These are phyloP conservation scores for Yponomeuta sedellus DNA, from an alignment of 2,888 invertebrate species.

Conservation along the genomic window DNA sequence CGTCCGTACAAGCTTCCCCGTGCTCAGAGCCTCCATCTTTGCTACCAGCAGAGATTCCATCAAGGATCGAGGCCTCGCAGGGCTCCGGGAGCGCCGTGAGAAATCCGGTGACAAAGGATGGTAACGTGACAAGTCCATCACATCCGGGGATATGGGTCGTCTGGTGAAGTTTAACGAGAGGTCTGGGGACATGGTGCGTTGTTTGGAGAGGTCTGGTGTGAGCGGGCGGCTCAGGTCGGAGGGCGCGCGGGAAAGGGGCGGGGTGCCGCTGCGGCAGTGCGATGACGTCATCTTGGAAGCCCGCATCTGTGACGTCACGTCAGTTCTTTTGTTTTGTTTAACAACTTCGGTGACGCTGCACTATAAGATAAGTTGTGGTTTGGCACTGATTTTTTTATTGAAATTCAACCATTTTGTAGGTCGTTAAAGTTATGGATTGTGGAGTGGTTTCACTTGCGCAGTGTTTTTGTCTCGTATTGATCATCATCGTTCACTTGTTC, in stretches of 20 bases:
- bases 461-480: neutral
- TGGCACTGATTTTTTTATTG: no score
- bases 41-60: constrained; percentile 89
- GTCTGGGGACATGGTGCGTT: constrained; percentile 60
- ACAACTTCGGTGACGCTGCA: neutral
- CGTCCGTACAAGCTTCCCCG: constrained; percentile 79
- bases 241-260: constrained; percentile 67
- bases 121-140: constrained; percentile 38
- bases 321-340: constrained; percentile 25
- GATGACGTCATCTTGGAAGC: constrained; percentile 73
- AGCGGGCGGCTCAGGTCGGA: constrained; percentile 49
- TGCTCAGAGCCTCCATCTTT: constrained; percentile 85
- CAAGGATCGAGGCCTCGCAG: constrained; percentile 81
- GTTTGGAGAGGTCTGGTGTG: constrained; percentile 58
- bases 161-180: constrained; percentile 46
- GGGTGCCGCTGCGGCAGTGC: constrained; percentile 68
- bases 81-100: constrained; percentile 63
- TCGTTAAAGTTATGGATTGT: neutral
- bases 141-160: constrained; percentile 62
- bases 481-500: neutral
- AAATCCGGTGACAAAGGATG: constrained; percentile 66
- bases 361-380: no score
- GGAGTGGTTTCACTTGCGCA: neutral
- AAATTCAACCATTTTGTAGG: no score
- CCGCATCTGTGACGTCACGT: constrained; percentile 47